Evolutionary conservation across 2,888 invertebrate species (phyloP), one percentile per base, ranked within the genome.

Genomic region (Agrilus cyanescens): DNA sequence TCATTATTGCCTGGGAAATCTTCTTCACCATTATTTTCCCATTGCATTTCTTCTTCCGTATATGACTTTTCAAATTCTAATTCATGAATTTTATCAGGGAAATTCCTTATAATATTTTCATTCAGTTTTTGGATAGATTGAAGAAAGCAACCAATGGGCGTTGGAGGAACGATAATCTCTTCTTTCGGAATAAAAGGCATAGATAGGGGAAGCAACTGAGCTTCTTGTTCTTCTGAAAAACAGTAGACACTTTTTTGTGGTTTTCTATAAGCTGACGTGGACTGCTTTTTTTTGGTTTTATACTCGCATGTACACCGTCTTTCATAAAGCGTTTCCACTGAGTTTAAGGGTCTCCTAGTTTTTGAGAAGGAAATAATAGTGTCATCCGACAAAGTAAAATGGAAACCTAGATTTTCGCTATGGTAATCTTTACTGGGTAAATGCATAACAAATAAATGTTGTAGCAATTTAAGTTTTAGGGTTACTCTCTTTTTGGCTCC

Each of bases 281-380:
- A 2, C 6, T 7, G n/a, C 32, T 40, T 16, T n/a, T 13, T 43
- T 32, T 35, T 33, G 4, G 2, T 33, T 32, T 16, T 37, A 38
- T 12, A 45, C 12, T 5, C 32, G 40, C 16, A 37, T 16, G 15
- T 43, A 48, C 8, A 43, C 44, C 32, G 38, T 25, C 25, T 48
- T 36, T 44, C 37, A 6, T 33, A 30, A 30, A 49, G 14, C 10
- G 37, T 41, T 14, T 34, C 43, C 36, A 44, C 40, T 1, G 41
- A 41, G 3, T 14, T 14, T 30, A n/a, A 13, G 29, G n/a, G 16
- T 32, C 30, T 20, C 10, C 12, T 10, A 6, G 46, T 44, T 45
- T 46, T 46, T 1, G 32, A 41, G 41, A 51, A 51, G 12, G 36
- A 41, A 32, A 51, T 41, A 10, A 46, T 38, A 13, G 40, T 48